Conservation (phyloP, 2,113 vertebrate genomes). For the Marmota monax region DNA sequence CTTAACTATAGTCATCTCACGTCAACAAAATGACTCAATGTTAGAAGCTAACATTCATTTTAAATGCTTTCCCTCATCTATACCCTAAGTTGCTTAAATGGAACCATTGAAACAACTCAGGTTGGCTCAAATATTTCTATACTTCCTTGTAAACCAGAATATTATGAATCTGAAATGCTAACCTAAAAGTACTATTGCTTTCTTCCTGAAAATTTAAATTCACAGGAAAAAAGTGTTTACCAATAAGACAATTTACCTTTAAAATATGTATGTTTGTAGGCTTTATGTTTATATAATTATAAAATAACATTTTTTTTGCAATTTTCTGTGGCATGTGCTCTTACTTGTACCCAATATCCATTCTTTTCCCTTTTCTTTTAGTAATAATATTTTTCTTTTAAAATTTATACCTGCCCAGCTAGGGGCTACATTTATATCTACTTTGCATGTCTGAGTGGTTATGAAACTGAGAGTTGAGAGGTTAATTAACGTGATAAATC, state of each 20-base stretch:
- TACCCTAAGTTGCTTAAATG: conserved; percentile 2
- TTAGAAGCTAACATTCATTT: conserved; percentile 62
- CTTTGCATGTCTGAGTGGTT: not conserved
- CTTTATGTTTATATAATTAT: not conserved
- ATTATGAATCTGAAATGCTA: not conserved
- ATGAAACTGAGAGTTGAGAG: not conserved
- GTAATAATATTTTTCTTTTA: not conserved
- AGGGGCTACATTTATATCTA: not conserved
- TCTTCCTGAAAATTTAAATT: not conserved
- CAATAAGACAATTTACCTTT: not conserved
- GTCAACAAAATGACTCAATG: conserved; percentile 63
- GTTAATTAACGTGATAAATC: not conserved
- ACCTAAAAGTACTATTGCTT: not conserved
- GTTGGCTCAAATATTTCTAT: conserved; percentile 28
- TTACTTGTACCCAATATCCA: not conserved
- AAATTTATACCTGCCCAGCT: not conserved
- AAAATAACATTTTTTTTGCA: not conserved
- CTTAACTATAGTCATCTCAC: conserved; percentile 64
- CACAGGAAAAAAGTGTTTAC: not conserved
- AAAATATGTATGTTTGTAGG: not conserved
- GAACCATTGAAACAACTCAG: not conserved
- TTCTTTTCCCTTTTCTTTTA: not conserved
- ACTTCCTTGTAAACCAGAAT: not conserved
- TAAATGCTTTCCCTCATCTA: conserved; percentile 60
- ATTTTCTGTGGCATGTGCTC: not conserved